phyloP scores from a whole-genome alignment of 2,113 vertebrate genomes.

The Nipponia nippon region DNA sequence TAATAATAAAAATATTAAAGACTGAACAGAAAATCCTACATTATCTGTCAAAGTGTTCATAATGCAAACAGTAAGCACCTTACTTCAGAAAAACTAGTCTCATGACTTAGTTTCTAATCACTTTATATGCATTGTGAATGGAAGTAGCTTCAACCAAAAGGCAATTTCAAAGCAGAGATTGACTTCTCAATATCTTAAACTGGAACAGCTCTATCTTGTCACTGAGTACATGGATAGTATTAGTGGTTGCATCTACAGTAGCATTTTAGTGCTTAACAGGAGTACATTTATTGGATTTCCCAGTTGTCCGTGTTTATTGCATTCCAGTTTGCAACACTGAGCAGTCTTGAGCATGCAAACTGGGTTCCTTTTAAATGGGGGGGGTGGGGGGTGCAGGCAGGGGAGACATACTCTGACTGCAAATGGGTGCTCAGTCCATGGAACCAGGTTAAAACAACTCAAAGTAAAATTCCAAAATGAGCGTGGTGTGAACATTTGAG shows the following conservation, averaged over 20 bases:
- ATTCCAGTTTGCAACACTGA: background rate
- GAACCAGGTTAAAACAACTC: background rate
- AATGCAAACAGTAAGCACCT: background rate
- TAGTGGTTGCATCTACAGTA: background rate
- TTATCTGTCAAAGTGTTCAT: background rate
- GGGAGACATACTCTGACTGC: background rate
- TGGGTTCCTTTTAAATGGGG: background rate
- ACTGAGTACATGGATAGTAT: background rate
- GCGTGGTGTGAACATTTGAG: background rate
- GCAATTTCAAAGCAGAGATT: background rate
- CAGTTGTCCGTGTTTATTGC: background rate
- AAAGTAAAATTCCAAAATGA: background rate
- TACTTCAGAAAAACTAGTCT: background rate
- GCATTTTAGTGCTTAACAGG: background rate
- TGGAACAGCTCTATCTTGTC: background rate
- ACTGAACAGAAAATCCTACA: background rate
- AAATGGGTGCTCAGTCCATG: background rate
- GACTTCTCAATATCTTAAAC: background rate
- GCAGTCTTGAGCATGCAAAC: background rate
- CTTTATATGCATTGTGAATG: background rate
- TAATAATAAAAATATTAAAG: background rate
- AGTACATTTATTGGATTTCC: background rate
- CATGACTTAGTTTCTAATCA: background rate
- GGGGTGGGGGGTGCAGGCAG: too few relatives aligned
- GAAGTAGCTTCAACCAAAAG: background rate